These are phyloP conservation scores for Epinotia nisella DNA, from an alignment of 2,888 invertebrate species.

Conservation along the genomic window DNA sequence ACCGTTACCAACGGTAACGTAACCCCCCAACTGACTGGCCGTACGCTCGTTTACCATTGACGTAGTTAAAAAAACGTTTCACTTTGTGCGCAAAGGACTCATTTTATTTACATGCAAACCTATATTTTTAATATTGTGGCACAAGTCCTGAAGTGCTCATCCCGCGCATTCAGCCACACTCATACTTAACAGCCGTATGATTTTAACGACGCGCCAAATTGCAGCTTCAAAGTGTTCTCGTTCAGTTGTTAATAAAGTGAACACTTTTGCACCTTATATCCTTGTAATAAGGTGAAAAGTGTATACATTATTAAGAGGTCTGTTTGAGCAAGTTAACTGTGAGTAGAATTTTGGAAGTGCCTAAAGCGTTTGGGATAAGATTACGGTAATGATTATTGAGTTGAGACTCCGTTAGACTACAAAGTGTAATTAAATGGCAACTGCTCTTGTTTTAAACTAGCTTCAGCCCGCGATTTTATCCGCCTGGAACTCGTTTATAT, in stretches of 20 bases:
- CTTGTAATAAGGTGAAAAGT: not conserved
- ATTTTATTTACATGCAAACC: constrained; percentile 2
- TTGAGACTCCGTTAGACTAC: no score
- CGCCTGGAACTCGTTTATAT: no score
- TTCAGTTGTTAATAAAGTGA: not conserved
- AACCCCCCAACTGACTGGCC: no score
- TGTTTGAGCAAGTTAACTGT: not conserved
- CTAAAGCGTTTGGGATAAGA: no score
- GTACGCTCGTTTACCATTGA: no score
- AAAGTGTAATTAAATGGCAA: no score
- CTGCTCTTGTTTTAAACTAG: no score
- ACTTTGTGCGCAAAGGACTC: not conserved
- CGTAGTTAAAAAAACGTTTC: no score
- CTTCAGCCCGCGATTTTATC: no score
- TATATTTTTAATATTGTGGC: not conserved
- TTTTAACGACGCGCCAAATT: constrained; percentile 37
- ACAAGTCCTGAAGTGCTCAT: constrained; percentile 1
- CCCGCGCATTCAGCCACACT: constrained; percentile 25
- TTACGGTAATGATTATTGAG: no score
- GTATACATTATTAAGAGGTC: not conserved
- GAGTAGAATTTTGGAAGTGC: not conserved
- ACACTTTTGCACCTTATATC: not conserved
- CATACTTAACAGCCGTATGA: constrained; percentile 34
- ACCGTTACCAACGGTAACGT: no score
- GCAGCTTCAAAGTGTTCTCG: not conserved